Evolutionary conservation across 2,113 vertebrate genomes (phyloP).

Genomic region (Burhinus oedicnemus): DNA sequence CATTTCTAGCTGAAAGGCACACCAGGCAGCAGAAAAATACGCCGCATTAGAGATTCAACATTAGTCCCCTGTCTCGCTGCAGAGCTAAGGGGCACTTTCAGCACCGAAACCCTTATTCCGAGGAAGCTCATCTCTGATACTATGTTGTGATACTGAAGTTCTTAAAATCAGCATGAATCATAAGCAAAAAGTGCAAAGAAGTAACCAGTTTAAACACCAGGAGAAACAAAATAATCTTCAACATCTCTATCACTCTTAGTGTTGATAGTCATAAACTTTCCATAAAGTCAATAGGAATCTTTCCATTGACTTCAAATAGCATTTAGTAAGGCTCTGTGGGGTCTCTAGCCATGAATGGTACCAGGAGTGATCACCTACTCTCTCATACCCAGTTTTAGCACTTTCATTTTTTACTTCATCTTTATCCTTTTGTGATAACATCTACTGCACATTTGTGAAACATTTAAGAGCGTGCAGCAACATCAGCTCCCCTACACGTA

Average conservation of each 20-base stretch:
- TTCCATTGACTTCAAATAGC: fast-evolving
- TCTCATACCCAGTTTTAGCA: background rate
- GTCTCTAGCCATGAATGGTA: background rate
- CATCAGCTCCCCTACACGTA: background rate
- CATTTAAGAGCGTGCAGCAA: background rate
- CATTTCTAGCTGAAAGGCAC: background rate
- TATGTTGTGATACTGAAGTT: background rate
- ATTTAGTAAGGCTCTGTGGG: background rate
- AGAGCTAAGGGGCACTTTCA: fast-evolving
- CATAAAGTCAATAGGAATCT: background rate
- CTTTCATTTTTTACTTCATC: background rate
- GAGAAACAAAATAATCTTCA: background rate
- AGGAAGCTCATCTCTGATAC: background rate
- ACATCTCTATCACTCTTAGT: background rate
- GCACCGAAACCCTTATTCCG: background rate
- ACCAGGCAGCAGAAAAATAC: background rate
- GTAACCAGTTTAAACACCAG: background rate
- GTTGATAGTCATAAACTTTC: background rate
- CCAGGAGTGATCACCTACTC: background rate
- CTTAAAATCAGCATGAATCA: background rate
- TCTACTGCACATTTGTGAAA: background rate
- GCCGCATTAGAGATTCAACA: background rate
- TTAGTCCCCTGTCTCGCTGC: background rate
- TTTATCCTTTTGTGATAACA: background rate
- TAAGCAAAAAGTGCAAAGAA: background rate